phyloP scores from a whole-genome alignment of 1,140 invertebrate genomes.

The Kradibia gibbosae region DNA sequence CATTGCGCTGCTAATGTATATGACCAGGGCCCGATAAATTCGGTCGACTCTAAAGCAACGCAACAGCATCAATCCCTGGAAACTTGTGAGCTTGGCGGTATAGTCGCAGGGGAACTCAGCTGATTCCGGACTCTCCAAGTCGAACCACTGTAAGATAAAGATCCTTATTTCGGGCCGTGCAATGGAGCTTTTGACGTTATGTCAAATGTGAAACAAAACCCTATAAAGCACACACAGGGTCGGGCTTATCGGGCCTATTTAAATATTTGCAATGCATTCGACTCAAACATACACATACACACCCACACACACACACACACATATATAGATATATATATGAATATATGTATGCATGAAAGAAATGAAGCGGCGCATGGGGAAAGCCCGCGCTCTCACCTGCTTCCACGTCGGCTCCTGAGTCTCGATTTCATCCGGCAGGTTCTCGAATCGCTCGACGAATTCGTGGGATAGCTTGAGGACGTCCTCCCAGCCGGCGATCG shows the following conservation, averaged over 20 bases:
- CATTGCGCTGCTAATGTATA: constrained; percentile 86
- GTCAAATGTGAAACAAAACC: too few species aligned
- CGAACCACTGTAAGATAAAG: constrained; percentile 80
- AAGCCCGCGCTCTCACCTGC: too few species aligned
- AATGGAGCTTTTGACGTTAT: too few species aligned
- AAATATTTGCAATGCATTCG: too few species aligned
- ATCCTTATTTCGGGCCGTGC: too few species aligned
- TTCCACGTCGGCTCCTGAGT: constrained; percentile 79
- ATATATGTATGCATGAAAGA: too few species aligned
- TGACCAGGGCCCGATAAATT: constrained; percentile 84
- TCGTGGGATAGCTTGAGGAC: constrained; percentile 80
- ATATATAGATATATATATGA: too few species aligned
- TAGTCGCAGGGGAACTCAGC: constrained; percentile 80
- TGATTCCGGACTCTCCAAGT: constrained; percentile 84
- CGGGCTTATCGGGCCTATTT: too few species aligned
- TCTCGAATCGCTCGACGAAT: constrained; percentile 79
- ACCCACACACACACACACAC: too few species aligned
- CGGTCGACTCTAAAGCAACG: constrained; percentile 90
- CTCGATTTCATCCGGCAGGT: constrained; percentile 79
- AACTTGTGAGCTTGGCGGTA: constrained; percentile 76
- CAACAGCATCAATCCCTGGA: constrained; percentile 86
- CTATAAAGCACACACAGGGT: too few species aligned
- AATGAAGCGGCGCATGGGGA: too few species aligned
- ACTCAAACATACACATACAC: too few species aligned
- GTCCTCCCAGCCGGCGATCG: constrained; percentile 83